phyloP scores from a whole-genome alignment of 2,888 invertebrate species.

The Sphaerophoria taeniata region DNA sequence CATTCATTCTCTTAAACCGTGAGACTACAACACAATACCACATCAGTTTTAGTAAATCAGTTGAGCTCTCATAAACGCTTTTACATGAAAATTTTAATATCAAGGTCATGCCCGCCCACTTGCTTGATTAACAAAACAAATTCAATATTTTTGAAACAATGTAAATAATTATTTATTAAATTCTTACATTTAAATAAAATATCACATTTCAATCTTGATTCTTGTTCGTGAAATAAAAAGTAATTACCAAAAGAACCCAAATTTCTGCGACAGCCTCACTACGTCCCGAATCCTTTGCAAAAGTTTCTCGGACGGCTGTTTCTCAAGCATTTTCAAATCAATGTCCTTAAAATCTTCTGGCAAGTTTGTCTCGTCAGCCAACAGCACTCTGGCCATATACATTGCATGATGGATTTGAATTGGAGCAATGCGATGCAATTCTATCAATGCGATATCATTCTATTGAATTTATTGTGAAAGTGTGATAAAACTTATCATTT shows the following conservation, averaged over 20 bases:
- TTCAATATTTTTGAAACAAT: no score
- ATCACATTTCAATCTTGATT: neutral
- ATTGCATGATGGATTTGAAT: slow-evolving; percentile 83
- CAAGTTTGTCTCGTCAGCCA: slow-evolving; percentile 83
- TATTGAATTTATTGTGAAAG: no score
- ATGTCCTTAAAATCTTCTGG: slow-evolving; percentile 83
- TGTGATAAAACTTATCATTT: no score
- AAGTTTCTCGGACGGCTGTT: slow-evolving; percentile 10
- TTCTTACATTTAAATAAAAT: neutral
- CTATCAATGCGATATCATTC: no score
- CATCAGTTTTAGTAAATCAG: no score
- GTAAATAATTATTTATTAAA: neutral
- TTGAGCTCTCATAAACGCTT: no score
- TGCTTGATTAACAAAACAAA: no score
- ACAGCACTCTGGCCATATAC: slow-evolving; percentile 84
- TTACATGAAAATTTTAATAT: no score
- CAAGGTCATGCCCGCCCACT: no score
- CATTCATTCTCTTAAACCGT: no score
- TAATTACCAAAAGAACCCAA: slow-evolving; percentile 76
- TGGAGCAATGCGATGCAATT: slow-evolving; percentile 82
- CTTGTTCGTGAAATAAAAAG: no score
- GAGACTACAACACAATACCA: no score
- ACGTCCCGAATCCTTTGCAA: slow-evolving; percentile 73
- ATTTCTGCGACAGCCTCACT: slow-evolving; percentile 77
- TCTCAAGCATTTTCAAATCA: slow-evolving; percentile 78